Base-by-base conservation (phyloP, 2,888 invertebrate genomes). In the Dryadula phaetusa region DNA sequence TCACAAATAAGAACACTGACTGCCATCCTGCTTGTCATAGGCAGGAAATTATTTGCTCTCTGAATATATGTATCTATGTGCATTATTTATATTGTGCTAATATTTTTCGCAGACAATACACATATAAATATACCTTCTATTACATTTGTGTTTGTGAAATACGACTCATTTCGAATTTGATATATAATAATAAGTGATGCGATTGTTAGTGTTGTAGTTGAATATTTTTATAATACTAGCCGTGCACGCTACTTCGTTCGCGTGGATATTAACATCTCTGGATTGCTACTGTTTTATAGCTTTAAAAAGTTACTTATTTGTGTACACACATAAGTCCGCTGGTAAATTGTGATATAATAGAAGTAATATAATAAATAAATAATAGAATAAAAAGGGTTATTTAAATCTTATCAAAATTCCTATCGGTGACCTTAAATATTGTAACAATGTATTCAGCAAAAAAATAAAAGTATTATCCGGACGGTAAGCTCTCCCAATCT, bases 31-130 rank as follows among this genome's bases (percentile, higher is more conserved):
- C 47, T 58, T 64, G 47, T 37, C 64, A 14, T 10, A 16, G 40
- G 28, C 64, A 58, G 64, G 58, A 58, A 64, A 64, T 47, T 25
- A 56, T 64, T 37, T 54, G 25, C 25, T 28, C 20, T 40, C 7
- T 44, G 20, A 47, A 40, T 28, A n/a, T 20, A 64, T 37, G 37
- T 25, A 16, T 52, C 16, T 28, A 32, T 52, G 52, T 32, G 52
- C 52, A 52, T 52, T 52, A 52, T 52, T 52, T 52, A 52, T 52
- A 52, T 28, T 52, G 28, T 28, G 49, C 16, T 28, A 6, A 54
- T 53, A 34, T 37, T 12, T 8, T 18, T 54, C 20, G 56, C 5
- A 37, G 22, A 22, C 14, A n/a, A n/a, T n/a, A n/a, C n/a, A n/a
- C 8, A 46, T 37, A 37, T 12, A 12, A 12, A 37, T 37, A 37